Evolutionary conservation across 2,113 vertebrate genomes (phyloP).

Genomic region (Dipodomys ordii): DNA sequence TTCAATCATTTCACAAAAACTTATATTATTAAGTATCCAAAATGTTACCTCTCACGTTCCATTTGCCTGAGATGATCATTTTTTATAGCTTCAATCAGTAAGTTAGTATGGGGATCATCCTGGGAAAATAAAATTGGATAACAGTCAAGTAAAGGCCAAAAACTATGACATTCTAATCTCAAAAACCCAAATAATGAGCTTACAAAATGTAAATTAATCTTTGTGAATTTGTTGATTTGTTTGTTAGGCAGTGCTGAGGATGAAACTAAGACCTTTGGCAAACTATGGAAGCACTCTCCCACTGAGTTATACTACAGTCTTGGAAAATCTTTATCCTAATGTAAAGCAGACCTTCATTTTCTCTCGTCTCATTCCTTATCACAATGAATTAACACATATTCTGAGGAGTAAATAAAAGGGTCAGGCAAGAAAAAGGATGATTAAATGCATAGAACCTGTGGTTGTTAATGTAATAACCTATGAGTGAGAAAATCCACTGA

Average conservation of each 20-base stretch:
- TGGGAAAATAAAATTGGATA: constrained; percentile 79
- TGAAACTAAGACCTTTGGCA: too few species aligned
- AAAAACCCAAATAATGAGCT: too few species aligned
- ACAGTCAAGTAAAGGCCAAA: constrained; percentile 40
- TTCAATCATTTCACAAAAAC: background rate
- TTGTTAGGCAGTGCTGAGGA: too few species aligned
- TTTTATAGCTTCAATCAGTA: constrained; percentile 97
- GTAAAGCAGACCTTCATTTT: background rate
- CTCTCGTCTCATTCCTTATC: constrained; percentile 1
- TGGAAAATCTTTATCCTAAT: background rate
- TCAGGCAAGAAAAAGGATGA: background rate
- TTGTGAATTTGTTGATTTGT: too few species aligned
- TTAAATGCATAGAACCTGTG: background rate
- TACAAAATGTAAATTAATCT: too few species aligned
- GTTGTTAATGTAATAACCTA: background rate
- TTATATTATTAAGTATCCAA: constrained; percentile 7
- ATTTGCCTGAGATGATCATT: constrained; percentile 96
- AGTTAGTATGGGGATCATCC: constrained; percentile 93
- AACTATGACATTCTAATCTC: constrained; percentile 7
- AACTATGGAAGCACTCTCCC: too few species aligned
- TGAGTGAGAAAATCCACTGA: too few species aligned
- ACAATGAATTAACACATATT: constrained; percentile 10
- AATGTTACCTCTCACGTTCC: constrained; percentile 94
- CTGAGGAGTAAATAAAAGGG: constrained; percentile 27
- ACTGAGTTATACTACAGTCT: too few species aligned